Base-by-base conservation (phyloP, 2,888 invertebrate species). In the Crocallis elinguaria region DNA sequence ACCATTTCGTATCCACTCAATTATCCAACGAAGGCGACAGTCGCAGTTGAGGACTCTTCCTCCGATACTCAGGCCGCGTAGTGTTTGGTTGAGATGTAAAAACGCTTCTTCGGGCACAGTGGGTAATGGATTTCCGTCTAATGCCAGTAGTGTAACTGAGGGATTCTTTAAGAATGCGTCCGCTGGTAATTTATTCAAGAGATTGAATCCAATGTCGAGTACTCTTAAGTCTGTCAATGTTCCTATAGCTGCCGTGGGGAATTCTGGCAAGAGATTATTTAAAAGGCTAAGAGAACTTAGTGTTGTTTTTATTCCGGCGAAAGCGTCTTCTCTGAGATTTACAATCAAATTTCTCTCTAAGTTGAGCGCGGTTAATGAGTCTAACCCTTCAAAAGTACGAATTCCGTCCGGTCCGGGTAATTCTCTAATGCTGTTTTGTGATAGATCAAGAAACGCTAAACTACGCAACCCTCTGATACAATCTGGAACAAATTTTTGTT, bases 181-280 rank as follows among this genome's bases (percentile, higher is more conserved):
- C 39, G 93, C 87, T 7, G 98, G 97, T 64, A 98, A 84, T 69
- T 95, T 94, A 36, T 96, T 96, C 60, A 98, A 88, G 64, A 97
- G 93, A 92, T 98, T 98, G 83, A 98, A 98, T 39, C 98, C 98
- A 62, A 98, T 96, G 80, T 98, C 98, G 63, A 98, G 88, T 7
- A 98, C 98, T 81, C 97, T 93, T 48, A 98, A 90, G 82, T 97
- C 97, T 45, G 93, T 93, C 43, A 98, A 89, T 17, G 94, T 93
- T 62, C 94, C 94, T 68, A 98, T 93, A 5, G 98, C 97, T 35
- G 93, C 94, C 0, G 95, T 95, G 0, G 98, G 98, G 79, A 97
- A 98, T 77, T 97, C 96, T 0, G 97, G 94, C 49, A 98, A 92
- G 48, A 98, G 92, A 88, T 98, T 98, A 82, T 98, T 98, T 29